These are phyloP conservation scores for Rhinoptilus africanus DNA, from an alignment of 2,113 vertebrate species.

Conservation along the genomic window DNA sequence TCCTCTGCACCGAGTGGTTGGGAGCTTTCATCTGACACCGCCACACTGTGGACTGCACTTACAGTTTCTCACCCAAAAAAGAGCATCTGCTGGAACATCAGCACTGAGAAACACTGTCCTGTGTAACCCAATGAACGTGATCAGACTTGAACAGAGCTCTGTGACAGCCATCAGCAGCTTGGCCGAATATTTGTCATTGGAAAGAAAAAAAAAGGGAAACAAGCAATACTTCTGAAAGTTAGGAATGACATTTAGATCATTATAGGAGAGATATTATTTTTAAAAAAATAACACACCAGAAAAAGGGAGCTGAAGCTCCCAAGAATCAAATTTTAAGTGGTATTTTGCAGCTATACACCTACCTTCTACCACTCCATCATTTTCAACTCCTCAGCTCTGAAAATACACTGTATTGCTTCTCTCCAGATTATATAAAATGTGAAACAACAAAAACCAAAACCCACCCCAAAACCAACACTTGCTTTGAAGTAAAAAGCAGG, in stretches of 20 bases:
- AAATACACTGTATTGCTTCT: neutral
- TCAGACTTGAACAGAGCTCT: neutral
- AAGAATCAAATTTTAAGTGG: neutral
- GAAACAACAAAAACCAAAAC: neutral
- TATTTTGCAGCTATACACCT: neutral
- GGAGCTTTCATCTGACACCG: neutral
- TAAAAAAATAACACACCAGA: neutral
- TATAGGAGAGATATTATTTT: neutral
- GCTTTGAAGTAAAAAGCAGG: neutral
- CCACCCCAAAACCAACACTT: neutral
- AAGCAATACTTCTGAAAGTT: neutral
- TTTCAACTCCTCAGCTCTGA: neutral
- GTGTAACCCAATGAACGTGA: accelerated
- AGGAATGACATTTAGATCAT: neutral
- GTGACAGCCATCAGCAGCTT: neutral
- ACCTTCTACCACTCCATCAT: neutral
- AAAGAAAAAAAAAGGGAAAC: neutral
- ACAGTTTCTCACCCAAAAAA: neutral
- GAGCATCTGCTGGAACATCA: neutral
- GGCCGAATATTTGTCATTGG: neutral
- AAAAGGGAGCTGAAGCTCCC: neutral
- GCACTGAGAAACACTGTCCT: neutral
- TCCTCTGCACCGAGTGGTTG: neutral
- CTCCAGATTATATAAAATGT: accelerated
- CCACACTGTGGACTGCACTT: neutral